phyloP scores from a whole-genome alignment of 1,140 invertebrate species.

The Drosophila burlai region DNA sequence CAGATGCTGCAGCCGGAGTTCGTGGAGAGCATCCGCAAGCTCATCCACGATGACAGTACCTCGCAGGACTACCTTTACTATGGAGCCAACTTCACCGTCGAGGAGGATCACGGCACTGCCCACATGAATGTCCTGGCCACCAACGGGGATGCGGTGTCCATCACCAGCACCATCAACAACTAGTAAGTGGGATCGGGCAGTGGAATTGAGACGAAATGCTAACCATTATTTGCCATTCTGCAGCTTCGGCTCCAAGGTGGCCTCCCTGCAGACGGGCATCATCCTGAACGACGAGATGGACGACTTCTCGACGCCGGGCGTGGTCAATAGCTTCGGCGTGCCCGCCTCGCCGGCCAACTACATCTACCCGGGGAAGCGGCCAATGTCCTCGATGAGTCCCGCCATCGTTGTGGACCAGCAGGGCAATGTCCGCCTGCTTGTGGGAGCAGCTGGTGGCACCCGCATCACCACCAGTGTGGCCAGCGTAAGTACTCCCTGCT shows the following conservation, averaged over 20 bases:
- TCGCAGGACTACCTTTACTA: conserved; percentile 90
- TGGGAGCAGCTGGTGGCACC: conserved; percentile 97
- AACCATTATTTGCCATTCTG: background rate
- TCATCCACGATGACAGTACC: conserved; percentile 90
- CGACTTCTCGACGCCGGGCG: conserved; percentile 95
- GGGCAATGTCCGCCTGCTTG: conserved; percentile 91
- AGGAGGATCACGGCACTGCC: conserved; percentile 94
- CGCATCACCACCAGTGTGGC: conserved; percentile 94
- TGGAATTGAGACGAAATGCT: background rate
- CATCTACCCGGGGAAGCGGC: conserved; percentile 93
- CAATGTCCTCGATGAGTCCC: conserved; percentile 97
- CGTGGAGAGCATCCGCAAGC: conserved; percentile 86
- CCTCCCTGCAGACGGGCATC: conserved; percentile 94
- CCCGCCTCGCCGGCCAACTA: conserved; percentile 93
- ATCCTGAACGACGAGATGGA: conserved; percentile 98
- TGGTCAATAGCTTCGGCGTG: conserved; percentile 92
- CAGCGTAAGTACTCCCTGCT: conserved; percentile 26
- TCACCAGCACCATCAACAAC: conserved; percentile 96
- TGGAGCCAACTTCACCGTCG: conserved; percentile 87
- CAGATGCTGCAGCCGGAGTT: conserved; percentile 85
- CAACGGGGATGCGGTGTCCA: conserved; percentile 96
- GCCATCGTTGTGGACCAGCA: conserved; percentile 92
- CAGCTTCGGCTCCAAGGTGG: conserved; percentile 92
- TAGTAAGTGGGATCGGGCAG: conserved; percentile 89
- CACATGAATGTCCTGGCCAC: conserved; percentile 95